A percentile compares a stretch with the other conserved stretches of the same genome.
Conservation (phyloP, 2,113 vertebrate genomes). For the Lonchura striata region DNA sequence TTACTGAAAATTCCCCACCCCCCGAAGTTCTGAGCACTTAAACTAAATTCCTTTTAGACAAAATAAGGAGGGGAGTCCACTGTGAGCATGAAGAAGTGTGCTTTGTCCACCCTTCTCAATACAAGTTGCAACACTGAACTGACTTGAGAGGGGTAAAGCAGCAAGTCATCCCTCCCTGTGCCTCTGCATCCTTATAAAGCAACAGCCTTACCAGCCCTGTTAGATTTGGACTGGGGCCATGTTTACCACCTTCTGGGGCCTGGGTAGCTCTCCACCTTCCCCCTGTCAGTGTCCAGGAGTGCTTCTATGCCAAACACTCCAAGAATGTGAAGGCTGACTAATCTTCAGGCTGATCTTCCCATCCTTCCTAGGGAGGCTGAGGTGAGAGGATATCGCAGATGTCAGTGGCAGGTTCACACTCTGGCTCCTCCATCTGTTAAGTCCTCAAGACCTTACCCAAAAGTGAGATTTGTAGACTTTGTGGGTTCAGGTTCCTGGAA, state of each 20-base stretch:
- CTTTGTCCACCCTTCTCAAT: neutral
- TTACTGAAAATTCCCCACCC: neutral
- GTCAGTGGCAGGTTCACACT: neutral
- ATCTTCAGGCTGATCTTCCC: constrained; percentile 26
- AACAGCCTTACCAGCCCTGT: neutral
- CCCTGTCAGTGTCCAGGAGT: constrained; percentile 39
- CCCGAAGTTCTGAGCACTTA: rapidly evolving
- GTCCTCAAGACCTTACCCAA: neutral
- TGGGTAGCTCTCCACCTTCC: neutral
- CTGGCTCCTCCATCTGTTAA: neutral
- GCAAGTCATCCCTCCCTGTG: neutral
- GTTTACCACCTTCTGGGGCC: neutral
- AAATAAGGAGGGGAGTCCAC: neutral
- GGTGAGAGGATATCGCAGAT: neutral
- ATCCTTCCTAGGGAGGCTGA: neutral
- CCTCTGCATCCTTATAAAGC: constrained; percentile 20
- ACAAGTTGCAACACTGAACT: neutral
- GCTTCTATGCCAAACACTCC: constrained; percentile 51
- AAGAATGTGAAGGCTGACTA: constrained; percentile 16
- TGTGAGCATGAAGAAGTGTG: neutral
- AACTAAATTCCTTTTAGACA: neutral
- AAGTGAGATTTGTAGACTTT: neutral
- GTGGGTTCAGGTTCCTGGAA: neutral
- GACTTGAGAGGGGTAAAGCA: neutral
- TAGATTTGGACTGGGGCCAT: constrained; percentile 13